Percentiles rank a stretch among this genome's conserved stretches.
Conservation (phyloP, 64 coral and sea anemone species). For the Porites lutea region DNA sequence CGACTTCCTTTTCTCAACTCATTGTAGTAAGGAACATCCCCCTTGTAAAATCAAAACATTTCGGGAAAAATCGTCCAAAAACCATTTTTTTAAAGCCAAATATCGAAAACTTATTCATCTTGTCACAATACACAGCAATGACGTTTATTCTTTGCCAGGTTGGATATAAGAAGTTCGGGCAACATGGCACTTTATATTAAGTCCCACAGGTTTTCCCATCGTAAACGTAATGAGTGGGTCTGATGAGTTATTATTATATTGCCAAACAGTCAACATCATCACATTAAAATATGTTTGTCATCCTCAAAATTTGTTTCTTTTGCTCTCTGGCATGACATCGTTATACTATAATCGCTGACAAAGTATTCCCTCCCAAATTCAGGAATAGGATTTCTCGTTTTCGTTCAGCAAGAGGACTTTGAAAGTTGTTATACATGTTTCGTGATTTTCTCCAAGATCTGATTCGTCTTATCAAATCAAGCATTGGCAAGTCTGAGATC, state of each 20-base stretch:
- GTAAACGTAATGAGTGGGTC: neutral
- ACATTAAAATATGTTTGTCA: conserved; percentile 30
- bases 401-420: neutral
- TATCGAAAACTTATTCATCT: no score
- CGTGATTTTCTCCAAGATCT: neutral
- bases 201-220: neutral
- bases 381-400: neutral
- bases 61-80: no score
- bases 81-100: no score
- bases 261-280: neutral
- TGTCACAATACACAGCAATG: no score
- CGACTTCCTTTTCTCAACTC: no score
- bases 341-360: neutral
- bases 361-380: neutral
- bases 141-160: no score
- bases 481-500: neutral
- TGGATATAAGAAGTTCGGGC: no score
- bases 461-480: conserved; percentile 17
- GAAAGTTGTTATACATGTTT: neutral
- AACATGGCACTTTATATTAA: no score
- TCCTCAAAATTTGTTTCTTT: conserved; percentile 9
- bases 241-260: neutral
- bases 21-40: no score
- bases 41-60: no score
- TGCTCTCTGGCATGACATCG: neutral